phyloP scores from a whole-genome alignment of 2,888 invertebrate species.

The Anorthoa munda region DNA sequence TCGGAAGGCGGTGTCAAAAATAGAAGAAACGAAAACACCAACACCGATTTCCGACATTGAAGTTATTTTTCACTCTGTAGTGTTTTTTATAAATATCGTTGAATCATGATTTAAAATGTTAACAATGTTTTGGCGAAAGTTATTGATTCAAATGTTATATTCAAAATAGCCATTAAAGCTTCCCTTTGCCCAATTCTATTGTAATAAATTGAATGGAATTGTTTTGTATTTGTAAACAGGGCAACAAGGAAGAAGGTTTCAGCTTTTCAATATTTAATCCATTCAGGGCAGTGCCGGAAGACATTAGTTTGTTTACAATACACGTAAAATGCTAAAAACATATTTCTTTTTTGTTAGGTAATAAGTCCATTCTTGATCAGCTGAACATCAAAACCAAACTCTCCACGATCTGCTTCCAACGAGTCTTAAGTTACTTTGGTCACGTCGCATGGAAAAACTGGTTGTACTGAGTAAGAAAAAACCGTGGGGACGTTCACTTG shows the following conservation, averaged over 20 bases:
- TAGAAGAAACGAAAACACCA: no score
- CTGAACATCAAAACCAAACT: no score
- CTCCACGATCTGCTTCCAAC: no score
- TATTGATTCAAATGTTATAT: constrained; percentile 30
- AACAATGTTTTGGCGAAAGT: constrained; percentile 15
- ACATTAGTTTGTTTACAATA: constrained; percentile 5
- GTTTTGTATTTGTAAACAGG: constrained; percentile 18
- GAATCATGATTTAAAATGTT: neutral
- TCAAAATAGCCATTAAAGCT: constrained; percentile 16
- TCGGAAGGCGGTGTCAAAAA: no score
- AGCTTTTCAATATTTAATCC: constrained; percentile 11
- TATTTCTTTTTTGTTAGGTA: neutral
- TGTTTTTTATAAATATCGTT: no score
- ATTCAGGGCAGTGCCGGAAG: constrained; percentile 2
- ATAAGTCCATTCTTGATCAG: no score
- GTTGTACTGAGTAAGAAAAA: no score
- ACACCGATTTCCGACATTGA: no score
- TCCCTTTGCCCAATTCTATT: constrained; percentile 11
- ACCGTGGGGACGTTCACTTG: no score
- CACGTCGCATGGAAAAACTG: no score
- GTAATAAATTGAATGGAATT: constrained; percentile 17
- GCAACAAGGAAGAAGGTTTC: constrained; percentile 5
- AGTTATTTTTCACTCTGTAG: no score
- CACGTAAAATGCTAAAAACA: neutral
- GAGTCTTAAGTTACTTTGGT: no score